phyloP scores from a whole-genome alignment of 2,797 vertebrate species.

The Sebastes steindachneri region DNA sequence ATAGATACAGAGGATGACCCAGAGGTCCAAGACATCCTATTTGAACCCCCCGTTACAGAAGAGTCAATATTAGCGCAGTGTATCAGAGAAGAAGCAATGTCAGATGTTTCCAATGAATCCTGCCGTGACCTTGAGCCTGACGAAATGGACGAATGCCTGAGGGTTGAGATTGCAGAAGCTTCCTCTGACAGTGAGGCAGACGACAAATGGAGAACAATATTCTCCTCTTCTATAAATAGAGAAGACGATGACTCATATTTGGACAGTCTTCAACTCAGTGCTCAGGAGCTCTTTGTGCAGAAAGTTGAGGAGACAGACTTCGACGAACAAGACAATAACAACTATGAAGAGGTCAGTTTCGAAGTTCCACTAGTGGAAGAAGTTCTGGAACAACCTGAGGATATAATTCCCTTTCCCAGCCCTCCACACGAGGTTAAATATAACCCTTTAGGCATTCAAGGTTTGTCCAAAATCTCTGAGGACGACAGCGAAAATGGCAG shows the following conservation, averaged over 20 bases:
- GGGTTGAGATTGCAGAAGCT: conserved; percentile 78
- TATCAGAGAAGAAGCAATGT: conserved; percentile 79
- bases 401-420: conserved; percentile 42
- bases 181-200: conserved; percentile 83
- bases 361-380: conserved; percentile 67
- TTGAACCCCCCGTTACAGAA: conserved; percentile 59
- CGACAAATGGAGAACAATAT: conserved; percentile 86
- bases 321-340: conserved; percentile 43
- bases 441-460: conserved; percentile 72
- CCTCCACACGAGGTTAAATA: conserved; percentile 77
- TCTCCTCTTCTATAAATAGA: conserved; percentile 87
- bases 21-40: conserved; percentile 27
- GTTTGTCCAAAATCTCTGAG: conserved; percentile 84
- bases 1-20: conserved; percentile 51
- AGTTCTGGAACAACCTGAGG: conserved; percentile 77
- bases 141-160: conserved; percentile 77
- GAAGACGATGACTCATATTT: conserved; percentile 87
- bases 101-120: conserved; percentile 81
- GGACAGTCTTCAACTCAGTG: conserved; percentile 82
- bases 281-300: conserved; percentile 86
- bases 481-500: conserved; percentile 79
- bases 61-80: conserved; percentile 76
- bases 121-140: conserved; percentile 74
- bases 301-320: conserved; percentile 72
- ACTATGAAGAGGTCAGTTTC: conserved; percentile 54